Base-by-base conservation (phyloP, 53 echinoderm and acorn worm species). In the Echinometra lucunter region DNA sequence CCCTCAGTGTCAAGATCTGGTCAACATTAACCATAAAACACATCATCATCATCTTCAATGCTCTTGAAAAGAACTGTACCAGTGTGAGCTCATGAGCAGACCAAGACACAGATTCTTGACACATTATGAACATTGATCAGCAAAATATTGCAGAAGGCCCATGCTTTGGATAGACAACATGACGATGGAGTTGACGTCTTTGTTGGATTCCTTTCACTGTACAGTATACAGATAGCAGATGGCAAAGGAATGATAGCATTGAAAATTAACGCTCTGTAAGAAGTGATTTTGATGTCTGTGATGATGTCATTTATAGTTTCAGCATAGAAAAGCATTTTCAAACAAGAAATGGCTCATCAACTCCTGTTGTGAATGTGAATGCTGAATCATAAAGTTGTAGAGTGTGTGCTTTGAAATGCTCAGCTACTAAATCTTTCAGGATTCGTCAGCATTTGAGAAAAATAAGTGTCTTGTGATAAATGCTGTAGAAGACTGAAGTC, bases 1-100 rank as follows among this genome's bases (percentile, higher is more conserved):
- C 63, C 92, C 28, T 32, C 94, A 34, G 74, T 91, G 32, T 94
- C 95, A 89, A 57, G 57, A 94, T 58, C 89, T 18, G 92, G 75
- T 49, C 75, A 49, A 93, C 93, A 93, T 66, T 91, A 91, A 91
- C 72, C 63, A 1, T 40, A 66, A 66, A 60, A 6, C 90, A 58
- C 90, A 35, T 10, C 58, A 19, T 28, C 58, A 57, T 60, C 58
- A 19, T 28, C 58, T 35, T 60, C 90, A 10, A 88, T 19, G 38
- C 42, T 42, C 78, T 42, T 38, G 16, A 40, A 19, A 38, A 42
- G 78, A 42, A 38, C 78, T 78, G 42, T 78, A 78, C 78, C 38
- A 18, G 30, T 8, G 12, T 38, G 78, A 19, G 18, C 35, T 19
- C 38, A 4, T 16, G 19, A 78, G 38, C 78, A 42, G 35, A 35